phyloP scores from a whole-genome alignment of 2,113 vertebrate genomes.

The Oenanthe melanoleuca region DNA sequence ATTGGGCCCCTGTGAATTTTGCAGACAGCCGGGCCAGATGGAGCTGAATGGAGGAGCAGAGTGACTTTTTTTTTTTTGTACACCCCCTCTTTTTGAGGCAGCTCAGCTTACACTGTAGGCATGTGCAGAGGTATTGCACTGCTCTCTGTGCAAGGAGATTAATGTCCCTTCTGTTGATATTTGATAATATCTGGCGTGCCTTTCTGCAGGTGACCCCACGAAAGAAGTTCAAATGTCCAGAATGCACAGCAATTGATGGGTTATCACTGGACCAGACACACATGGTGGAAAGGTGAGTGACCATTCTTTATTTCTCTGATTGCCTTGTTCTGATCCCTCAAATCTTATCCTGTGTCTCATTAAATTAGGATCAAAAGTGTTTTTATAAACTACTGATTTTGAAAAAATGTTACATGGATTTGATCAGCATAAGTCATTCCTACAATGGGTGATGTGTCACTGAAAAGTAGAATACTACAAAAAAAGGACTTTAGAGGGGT shows the following conservation, averaged over 20 bases:
- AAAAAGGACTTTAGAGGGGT: neutral
- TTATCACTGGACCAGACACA: constrained; percentile 97
- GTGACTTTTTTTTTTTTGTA: neutral
- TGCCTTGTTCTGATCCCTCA: neutral
- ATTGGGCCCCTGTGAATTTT: constrained; percentile 80
- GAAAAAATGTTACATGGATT: neutral
- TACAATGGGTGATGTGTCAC: neutral
- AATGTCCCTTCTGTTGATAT: constrained; percentile 33
- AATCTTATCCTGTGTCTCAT: constrained; percentile 19
- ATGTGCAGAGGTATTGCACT: neutral
- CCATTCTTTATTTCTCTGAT: constrained; percentile 1
- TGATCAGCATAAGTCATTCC: neutral
- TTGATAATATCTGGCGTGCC: constrained; percentile 36
- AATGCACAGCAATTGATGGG: constrained; percentile 97
- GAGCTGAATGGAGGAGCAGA: constrained; percentile 50
- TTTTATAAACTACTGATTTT: neutral
- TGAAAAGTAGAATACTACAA: neutral
- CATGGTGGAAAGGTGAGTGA: constrained; percentile 92
- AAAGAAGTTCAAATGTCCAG: constrained; percentile 99
- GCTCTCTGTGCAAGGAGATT: constrained; percentile 25
- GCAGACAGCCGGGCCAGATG: constrained; percentile 67
- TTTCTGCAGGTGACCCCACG: constrained; percentile 91
- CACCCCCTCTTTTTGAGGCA: neutral
- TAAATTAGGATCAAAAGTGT: constrained; percentile 1
- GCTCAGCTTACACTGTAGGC: constrained; percentile 48